These are phyloP conservation scores for Cyprinodon diabolis DNA, from an alignment of 2,797 vertebrate genomes.

Conservation along the genomic window DNA sequence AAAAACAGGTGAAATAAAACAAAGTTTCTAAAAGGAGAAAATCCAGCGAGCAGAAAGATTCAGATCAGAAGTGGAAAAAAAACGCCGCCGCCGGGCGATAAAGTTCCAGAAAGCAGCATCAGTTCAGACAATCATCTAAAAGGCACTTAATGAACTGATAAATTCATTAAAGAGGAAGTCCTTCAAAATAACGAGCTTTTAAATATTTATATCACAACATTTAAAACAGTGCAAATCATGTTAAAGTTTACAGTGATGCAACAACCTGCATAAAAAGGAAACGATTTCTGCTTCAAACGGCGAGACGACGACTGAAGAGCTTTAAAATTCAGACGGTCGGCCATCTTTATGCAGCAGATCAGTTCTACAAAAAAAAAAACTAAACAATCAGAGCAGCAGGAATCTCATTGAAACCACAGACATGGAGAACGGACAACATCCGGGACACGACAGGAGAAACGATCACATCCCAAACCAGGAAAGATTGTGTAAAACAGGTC, in stretches of 20 bases:
- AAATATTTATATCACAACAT: conserved; percentile 15
- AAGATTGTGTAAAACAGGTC: not conserved
- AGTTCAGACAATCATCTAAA: conserved; percentile 32
- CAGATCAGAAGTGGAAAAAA: not conserved
- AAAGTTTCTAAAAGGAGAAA: conserved; percentile 8
- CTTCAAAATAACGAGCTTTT: conserved; percentile 6
- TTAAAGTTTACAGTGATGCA: not conserved
- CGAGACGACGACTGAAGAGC: conserved; percentile 20
- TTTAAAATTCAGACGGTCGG: conserved; percentile 18
- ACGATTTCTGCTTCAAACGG: conserved; percentile 9
- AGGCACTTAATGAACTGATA: conserved; percentile 67
- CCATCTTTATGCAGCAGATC: conserved; percentile 6
- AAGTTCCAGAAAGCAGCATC: conserved; percentile 35
- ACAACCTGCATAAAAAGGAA: conserved; percentile 15
- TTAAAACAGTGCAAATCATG: conserved; percentile 30
- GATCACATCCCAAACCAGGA: too few species aligned
- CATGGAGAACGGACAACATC: too few species aligned
- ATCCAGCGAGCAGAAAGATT: conserved; percentile 24
- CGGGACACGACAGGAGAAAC: too few species aligned
- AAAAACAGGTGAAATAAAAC: not conserved
- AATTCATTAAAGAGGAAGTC: conserved; percentile 5
- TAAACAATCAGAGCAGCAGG: conserved; percentile 1
- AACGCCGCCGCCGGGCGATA: not conserved
- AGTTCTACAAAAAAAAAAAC: not conserved
- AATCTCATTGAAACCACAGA: too few species aligned